These are phyloP conservation scores for Tapera naevia DNA, from an alignment of 2,797 vertebrate genomes.

Conservation along the genomic window DNA sequence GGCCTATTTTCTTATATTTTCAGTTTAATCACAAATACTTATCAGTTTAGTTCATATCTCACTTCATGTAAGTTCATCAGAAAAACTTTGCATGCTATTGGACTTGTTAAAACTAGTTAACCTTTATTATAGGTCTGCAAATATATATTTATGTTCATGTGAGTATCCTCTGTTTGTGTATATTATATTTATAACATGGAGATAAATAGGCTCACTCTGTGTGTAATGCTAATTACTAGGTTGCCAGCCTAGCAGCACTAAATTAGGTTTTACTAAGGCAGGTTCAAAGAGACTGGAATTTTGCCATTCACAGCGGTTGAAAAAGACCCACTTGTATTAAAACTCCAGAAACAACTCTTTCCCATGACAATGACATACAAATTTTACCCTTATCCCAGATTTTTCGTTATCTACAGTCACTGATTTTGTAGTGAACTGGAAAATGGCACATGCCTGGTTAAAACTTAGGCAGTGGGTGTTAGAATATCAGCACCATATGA, in stretches of 20 bases:
- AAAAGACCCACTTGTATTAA: not conserved
- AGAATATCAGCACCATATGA: not conserved
- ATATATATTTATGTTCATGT: not conserved
- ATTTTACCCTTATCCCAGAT: not conserved
- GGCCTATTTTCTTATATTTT: not conserved
- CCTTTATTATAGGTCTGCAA: slow-evolving; percentile 13
- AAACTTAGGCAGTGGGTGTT: not conserved
- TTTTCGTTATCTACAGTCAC: not conserved
- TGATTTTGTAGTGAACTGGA: not conserved
- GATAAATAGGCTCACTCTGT: not conserved
- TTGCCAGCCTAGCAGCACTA: not conserved
- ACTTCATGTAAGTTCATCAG: not conserved
- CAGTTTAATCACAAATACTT: not conserved
- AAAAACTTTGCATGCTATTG: not conserved
- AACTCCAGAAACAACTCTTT: not conserved
- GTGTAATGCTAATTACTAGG: slow-evolving; percentile 20
- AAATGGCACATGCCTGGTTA: not conserved
- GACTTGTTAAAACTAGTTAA: not conserved
- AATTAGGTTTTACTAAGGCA: not conserved
- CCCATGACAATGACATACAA: not conserved
- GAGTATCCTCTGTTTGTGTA: slow-evolving; percentile 5
- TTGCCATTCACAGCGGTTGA: not conserved
- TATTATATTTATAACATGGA: slow-evolving; percentile 5
- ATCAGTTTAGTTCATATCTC: not conserved
- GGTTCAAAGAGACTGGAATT: not conserved